Evolutionary conservation across 2,113 vertebrate genomes (phyloP).

Genomic region (Pteronura brasiliensis): DNA sequence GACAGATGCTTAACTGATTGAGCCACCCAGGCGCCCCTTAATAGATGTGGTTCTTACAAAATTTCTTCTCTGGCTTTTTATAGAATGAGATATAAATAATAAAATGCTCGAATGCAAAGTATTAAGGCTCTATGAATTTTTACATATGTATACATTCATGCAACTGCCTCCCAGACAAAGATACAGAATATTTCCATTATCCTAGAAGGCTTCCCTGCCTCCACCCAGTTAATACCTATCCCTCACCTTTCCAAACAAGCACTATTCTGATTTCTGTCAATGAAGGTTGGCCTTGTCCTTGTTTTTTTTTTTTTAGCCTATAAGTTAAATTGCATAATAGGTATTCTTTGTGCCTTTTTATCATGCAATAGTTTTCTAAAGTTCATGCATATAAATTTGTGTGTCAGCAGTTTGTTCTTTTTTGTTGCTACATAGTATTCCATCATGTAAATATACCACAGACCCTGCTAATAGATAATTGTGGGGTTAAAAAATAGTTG

Average conservation of each 20-base stretch:
- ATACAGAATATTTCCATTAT: background rate
- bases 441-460: background rate
- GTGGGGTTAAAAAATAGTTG: background rate
- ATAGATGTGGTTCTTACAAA: background rate
- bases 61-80: conserved; percentile 28
- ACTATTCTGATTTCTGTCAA: background rate
- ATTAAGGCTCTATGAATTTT: background rate
- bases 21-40: background rate
- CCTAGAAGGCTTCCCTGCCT: background rate
- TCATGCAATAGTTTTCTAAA: background rate
- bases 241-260: background rate
- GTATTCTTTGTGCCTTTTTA: background rate
- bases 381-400: background rate
- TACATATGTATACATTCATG: background rate
- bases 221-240: background rate
- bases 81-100: background rate
- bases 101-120: background rate
- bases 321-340: background rate
- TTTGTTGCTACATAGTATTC: background rate
- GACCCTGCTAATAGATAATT: background rate
- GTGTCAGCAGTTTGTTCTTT: background rate
- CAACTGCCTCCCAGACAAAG: conserved; percentile 3
- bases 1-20: background rate
- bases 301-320: background rate
- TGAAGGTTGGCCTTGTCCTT: background rate